These are phyloP conservation scores for Ptyas mucosa DNA, from an alignment of 2,113 vertebrate genomes.

Conservation along the genomic window DNA sequence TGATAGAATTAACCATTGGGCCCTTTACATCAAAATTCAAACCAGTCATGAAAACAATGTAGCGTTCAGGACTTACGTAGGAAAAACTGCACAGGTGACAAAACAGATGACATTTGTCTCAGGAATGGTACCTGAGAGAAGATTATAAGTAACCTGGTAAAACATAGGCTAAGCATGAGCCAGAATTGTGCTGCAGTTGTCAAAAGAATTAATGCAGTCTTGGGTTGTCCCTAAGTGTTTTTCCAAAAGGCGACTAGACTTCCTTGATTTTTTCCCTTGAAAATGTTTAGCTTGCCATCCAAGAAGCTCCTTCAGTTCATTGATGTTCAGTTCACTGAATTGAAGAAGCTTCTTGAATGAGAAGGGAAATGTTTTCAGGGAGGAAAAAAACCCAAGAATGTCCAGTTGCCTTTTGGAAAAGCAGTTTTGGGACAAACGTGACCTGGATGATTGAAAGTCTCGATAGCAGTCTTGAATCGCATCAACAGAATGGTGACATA, in stretches of 20 bases:
- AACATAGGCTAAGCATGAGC: background rate
- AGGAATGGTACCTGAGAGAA: background rate
- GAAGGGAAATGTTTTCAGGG: background rate
- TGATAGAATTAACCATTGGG: background rate
- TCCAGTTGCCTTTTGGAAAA: background rate
- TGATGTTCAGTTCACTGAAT: background rate
- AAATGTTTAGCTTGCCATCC: background rate
- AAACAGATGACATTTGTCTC: background rate
- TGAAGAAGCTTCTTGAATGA: background rate
- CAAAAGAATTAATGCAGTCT: background rate
- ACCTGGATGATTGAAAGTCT: background rate
- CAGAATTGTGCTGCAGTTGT: background rate
- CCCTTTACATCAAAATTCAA: background rate
- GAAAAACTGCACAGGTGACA: background rate
- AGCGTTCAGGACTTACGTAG: background rate
- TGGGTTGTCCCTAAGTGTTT: background rate
- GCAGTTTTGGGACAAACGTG: background rate
- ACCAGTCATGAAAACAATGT: background rate
- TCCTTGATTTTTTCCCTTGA: background rate
- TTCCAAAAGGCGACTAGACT: background rate
- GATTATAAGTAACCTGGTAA: background rate
- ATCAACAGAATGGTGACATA: background rate
- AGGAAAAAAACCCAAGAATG: background rate
- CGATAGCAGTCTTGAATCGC: background rate
- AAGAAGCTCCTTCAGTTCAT: background rate